Conservation (phyloP, 2,888 invertebrate species). For the Orgyia antiqua region DNA sequence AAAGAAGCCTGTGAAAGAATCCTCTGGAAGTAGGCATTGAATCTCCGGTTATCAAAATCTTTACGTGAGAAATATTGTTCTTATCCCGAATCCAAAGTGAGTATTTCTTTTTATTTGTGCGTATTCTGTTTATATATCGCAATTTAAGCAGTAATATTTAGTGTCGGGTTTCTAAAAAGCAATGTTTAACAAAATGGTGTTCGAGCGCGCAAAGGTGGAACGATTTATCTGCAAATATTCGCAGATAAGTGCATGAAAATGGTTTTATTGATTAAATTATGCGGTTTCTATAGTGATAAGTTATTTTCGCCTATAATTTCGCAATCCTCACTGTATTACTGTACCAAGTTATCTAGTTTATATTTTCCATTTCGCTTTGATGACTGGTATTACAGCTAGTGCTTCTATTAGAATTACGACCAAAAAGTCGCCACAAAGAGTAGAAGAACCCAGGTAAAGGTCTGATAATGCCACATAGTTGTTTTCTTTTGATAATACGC, state of each 20-base stretch:
- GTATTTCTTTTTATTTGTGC: conserved; percentile 44
- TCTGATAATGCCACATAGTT: neutral
- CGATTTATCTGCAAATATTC: conserved; percentile 40
- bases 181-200: conserved; percentile 41
- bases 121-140: conserved; percentile 22
- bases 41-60: conserved; percentile 76
- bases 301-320: conserved; percentile 30
- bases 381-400: conserved; percentile 71
- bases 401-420: conserved; percentile 67
- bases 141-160: conserved; percentile 19
- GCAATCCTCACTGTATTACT: conserved; percentile 18
- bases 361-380: too few relatives aligned
- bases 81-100: conserved; percentile 67
- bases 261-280: conserved; percentile 61
- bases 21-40: conserved; percentile 75
- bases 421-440: conserved; percentile 42
- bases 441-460: conserved; percentile 43
- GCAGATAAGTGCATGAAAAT: conserved; percentile 44
- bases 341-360: conserved; percentile 16
- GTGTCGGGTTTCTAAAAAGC: conserved; percentile 27
- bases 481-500: neutral
- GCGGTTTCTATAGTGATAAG: conserved; percentile 63
- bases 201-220: conserved; percentile 31
- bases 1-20: conserved; percentile 78
- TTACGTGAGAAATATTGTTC: conserved; percentile 74